A percentile compares a stretch with the other conserved stretches of the same genome.
Evolutionary conservation across 2,888 invertebrate species (phyloP).

Genomic region (Drosophila affinis): DNA sequence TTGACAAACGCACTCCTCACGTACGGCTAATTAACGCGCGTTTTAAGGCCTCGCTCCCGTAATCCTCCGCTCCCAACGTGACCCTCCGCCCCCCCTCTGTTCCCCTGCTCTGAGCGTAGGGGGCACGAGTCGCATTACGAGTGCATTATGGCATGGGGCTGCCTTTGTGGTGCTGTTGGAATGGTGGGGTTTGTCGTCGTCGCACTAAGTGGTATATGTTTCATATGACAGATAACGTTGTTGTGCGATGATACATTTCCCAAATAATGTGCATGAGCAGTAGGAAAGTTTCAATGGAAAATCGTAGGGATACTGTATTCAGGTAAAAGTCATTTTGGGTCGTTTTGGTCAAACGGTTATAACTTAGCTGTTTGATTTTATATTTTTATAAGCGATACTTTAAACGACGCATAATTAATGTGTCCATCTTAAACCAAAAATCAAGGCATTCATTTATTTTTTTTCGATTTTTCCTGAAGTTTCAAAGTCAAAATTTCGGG

Average conservation of each 20-base stretch:
- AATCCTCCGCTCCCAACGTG: conserved; percentile 20
- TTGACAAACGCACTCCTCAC: conserved; percentile 75
- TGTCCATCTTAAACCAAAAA: no score
- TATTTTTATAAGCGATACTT: no score
- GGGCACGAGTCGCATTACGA: conserved; percentile 43
- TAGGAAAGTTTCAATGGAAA: not conserved
- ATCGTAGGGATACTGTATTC: not conserved
- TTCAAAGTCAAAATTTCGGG: no score
- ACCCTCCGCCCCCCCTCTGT: conserved; percentile 14
- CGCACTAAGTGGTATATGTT: conserved; percentile 35
- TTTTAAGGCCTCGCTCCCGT: conserved; percentile 57
- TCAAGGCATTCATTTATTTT: no score
- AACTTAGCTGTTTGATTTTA: no score
- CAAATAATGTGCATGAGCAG: not conserved
- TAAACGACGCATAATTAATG: no score
- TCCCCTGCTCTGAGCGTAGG: conserved; percentile 34
- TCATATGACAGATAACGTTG: conserved; percentile 23
- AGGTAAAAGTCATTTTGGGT: no score
- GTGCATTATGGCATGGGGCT: conserved; percentile 45
- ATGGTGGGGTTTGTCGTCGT: not conserved
- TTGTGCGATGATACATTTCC: not conserved
- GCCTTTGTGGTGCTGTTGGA: not conserved
- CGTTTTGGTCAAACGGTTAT: no score
- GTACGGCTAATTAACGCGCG: conserved; percentile 74
- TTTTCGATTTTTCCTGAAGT: no score